Conservation (phyloP, 37 sponge, comb jelly and placozoan species). For the Tethya wilhelma region DNA sequence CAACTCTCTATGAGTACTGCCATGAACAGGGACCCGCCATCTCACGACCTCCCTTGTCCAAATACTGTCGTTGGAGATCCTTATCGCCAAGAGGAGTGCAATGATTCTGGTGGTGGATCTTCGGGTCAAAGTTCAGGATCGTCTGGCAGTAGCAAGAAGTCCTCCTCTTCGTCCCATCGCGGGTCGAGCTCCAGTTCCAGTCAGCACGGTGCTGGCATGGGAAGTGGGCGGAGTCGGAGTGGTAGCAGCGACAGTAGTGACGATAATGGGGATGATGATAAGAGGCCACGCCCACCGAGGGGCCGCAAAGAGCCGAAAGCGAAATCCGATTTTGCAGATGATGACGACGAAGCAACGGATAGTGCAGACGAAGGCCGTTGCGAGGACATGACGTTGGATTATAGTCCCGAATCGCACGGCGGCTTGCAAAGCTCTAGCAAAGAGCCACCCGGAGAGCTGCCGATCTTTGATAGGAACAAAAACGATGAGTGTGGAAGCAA, state of each 20-base stretch:
- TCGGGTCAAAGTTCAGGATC: background rate
- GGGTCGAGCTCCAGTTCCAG: background rate
- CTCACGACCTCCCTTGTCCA: too few relatives aligned
- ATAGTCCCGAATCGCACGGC: too few relatives aligned
- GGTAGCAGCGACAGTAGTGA: slow-evolving; percentile 38
- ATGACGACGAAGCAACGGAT: slow-evolving; percentile 62
- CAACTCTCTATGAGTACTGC: too few relatives aligned
- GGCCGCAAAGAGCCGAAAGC: slow-evolving; percentile 10
- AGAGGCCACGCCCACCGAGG: background rate
- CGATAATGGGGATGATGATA: slow-evolving; percentile 30
- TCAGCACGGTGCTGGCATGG: background rate
- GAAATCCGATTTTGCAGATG: background rate
- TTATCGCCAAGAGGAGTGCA: background rate
- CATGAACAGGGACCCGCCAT: too few relatives aligned
- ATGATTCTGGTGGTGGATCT: slow-evolving; percentile 9
- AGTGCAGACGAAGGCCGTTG: slow-evolving; percentile 57
- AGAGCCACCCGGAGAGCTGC: background rate
- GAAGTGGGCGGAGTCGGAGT: background rate
- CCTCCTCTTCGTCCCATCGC: too few relatives aligned
- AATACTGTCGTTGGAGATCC: background rate
- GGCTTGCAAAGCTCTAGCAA: background rate
- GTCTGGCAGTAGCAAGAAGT: slow-evolving; percentile 4
- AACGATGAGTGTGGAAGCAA: background rate
- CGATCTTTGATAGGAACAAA: background rate
- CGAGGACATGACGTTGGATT: slow-evolving; percentile 1